Percentiles rank a stretch among this genome's conserved stretches.
Conservation (phyloP, 2,797 vertebrate genomes). For the Anguilla obscura region DNA sequence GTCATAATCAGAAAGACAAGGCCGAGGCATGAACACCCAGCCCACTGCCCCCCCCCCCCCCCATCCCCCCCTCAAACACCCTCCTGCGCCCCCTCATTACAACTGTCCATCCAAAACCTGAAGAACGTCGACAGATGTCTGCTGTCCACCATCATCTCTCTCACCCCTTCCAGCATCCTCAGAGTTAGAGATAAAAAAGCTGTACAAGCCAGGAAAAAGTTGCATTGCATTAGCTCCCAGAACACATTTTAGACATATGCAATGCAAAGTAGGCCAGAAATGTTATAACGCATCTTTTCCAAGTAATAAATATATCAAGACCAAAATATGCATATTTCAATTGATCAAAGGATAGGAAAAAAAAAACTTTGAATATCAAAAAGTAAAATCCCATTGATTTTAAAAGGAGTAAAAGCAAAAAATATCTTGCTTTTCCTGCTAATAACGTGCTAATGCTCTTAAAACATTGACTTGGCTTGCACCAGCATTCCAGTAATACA, state of each 20-base stretch:
- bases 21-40: neutral
- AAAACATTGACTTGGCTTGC: neutral
- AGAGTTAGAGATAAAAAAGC: neutral
- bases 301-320: neutral
- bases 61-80: neutral
- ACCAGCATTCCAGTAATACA: neutral
- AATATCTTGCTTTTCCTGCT: neutral
- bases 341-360: neutral
- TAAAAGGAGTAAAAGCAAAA: neutral
- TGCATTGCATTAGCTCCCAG: no score
- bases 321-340: neutral
- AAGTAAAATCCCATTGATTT: neutral
- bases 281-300: no score
- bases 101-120: neutral
- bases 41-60: neutral
- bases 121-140: constrained; percentile 15
- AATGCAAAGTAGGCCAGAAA: neutral
- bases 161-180: neutral
- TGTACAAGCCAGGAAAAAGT: no score
- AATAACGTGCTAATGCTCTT: neutral
- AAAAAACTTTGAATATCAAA: neutral
- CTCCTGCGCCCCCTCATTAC: neutral
- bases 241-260: neutral
- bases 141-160: constrained; percentile 10
- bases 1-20: constrained; percentile 23